These are phyloP conservation scores for Tokudaia muenninki DNA, from an alignment of 2,797 vertebrate genomes.

Conservation along the genomic window DNA sequence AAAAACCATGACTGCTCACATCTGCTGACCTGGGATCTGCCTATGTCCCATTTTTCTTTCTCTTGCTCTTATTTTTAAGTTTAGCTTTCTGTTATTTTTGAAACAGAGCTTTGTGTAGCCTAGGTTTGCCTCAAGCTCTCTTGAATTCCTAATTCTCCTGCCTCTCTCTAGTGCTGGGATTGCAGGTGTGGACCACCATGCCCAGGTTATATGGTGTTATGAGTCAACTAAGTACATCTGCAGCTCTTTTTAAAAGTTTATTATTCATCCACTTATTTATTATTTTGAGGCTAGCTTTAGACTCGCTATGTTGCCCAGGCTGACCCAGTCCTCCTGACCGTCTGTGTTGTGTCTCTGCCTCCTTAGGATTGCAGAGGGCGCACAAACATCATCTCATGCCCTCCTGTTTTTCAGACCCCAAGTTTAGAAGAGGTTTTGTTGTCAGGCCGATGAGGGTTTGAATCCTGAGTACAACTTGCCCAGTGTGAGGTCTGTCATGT, in stretches of 20 bases:
- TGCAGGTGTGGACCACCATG: neutral
- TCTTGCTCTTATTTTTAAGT: neutral
- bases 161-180: neutral
- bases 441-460: slow-evolving; percentile 10
- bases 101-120: neutral
- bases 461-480: neutral
- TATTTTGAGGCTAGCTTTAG: neutral
- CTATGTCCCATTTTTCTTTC: neutral
- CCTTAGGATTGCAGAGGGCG: neutral
- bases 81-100: neutral
- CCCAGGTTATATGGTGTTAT: neutral
- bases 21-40: neutral
- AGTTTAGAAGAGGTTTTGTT: slow-evolving; percentile 28
- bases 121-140: neutral
- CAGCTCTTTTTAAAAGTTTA: neutral
- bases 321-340: neutral
- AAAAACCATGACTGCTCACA: neutral
- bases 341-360: neutral
- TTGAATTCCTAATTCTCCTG: neutral
- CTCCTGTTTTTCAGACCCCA: neutral
- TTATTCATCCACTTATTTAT: neutral
- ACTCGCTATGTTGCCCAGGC: neutral
- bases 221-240: neutral
- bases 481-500: neutral
- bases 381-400: neutral